Base-by-base conservation (phyloP, 2,888 invertebrate genomes). In the Drosophila meridiana region DNA sequence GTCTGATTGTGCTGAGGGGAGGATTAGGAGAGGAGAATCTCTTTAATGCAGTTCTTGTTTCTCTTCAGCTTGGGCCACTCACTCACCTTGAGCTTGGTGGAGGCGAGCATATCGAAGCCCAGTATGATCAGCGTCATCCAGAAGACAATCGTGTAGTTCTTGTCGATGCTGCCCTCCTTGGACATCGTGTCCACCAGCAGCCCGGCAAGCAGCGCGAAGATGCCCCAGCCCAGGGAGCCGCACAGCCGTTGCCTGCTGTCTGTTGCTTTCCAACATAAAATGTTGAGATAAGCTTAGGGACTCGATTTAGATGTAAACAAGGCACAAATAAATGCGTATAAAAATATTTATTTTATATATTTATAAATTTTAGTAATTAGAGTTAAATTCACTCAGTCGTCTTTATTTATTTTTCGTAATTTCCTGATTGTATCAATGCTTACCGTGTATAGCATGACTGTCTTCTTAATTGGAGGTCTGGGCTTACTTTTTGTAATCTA, bases 121-220 rank as follows among this genome's bases (percentile, higher is more conserved):
- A 97, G 94, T 77, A 95, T 95, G 0, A 94, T 93, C 53, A 96
- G 93, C 92, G 96, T 95, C 62, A 97, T 94, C 89, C 96, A 95
- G 93, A 98, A 98, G 11, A 97, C 96, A n/a, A 96, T 94, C 0
- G 95, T 95, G 87, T 97, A 98, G 92, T 98, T 95, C 92, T 97
- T 97, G 59, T 84, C 65, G 2, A 62, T 69, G 4, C 94, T 93
- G 56, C 93, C 92, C 5, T 95, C 95, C n/a, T 94, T 93, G 65
- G 97, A 97, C 82, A 96, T 94, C 32, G 94, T 87, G 90, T 98
- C 98, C 20, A 97, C 96, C 2, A 98, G 93, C n/a, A 95, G 94
- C 0, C 98, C 98, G 2, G 97, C 94, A 20, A 97, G 90, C 34
- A 97, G 94, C 0, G 97, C 96, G 85, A 97, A 95, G 58, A 96